phyloP scores from a whole-genome alignment of 2,113 vertebrate species.

The Motacilla alba region DNA sequence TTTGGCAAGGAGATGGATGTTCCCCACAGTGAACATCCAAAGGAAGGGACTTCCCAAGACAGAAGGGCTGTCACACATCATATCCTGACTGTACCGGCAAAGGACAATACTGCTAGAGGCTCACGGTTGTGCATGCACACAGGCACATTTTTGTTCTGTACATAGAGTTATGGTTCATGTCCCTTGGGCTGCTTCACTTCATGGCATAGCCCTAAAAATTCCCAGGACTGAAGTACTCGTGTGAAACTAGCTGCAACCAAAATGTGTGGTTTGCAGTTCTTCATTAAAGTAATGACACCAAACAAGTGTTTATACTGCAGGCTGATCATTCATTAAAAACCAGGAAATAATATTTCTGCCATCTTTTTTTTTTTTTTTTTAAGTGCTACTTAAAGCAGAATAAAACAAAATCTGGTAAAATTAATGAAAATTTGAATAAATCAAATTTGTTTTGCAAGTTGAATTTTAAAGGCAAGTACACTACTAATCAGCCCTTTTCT shows the following conservation, averaged over 20 bases:
- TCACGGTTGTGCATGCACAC: background rate
- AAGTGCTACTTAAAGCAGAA: background rate
- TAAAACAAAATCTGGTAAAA: background rate
- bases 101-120: background rate
- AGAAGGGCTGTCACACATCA: background rate
- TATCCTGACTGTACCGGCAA: background rate
- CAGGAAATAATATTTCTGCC: background rate
- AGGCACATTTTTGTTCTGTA: background rate
- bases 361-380: background rate
- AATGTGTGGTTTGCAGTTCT: background rate
- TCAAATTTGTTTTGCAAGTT: background rate
- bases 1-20: background rate
- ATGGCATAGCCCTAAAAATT: background rate
- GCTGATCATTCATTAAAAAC: background rate
- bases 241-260: background rate
- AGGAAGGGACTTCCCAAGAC: background rate
- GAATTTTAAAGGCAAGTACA: background rate
- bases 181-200: background rate
- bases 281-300: conserved; percentile 8
- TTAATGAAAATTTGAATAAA: conserved; percentile 1
- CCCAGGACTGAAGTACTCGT: background rate
- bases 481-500: background rate
- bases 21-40: background rate
- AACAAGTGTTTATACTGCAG: background rate
- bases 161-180: background rate